phyloP scores from a whole-genome alignment of 2,888 invertebrate species.

The Meloe dianella region DNA sequence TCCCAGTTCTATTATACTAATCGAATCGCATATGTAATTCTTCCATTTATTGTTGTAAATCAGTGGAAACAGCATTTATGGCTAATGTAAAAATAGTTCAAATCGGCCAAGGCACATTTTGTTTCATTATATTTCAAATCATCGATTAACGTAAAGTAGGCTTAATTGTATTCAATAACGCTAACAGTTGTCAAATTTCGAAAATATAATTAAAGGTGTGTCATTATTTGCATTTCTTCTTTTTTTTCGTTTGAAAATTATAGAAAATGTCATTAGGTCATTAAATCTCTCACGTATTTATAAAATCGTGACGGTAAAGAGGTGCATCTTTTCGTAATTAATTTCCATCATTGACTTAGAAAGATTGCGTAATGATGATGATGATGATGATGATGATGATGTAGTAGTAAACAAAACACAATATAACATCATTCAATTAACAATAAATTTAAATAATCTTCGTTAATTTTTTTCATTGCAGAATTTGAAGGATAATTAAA shows the following conservation, averaged over 20 bases:
- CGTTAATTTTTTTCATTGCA: conserved; percentile 36
- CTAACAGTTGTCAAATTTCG: background rate
- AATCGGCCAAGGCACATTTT: too few relatives aligned
- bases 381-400: background rate
- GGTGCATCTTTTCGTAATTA: conserved; percentile 10
- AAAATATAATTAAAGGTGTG: background rate
- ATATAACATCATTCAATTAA: background rate
- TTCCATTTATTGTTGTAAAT: too few relatives aligned
- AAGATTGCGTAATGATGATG: background rate
- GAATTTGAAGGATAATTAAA: conserved; percentile 16
- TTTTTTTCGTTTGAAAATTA: conserved; percentile 15
- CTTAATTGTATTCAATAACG: too few relatives aligned
- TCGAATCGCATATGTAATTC: too few relatives aligned
- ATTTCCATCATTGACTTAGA: background rate
- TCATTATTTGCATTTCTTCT: background rate
- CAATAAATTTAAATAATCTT: conserved; percentile 22
- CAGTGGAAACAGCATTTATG: too few relatives aligned
- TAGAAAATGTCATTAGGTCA: conserved; percentile 31
- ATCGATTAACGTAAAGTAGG: too few relatives aligned
- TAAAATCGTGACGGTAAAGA: conserved; percentile 23
- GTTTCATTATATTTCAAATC: too few relatives aligned
- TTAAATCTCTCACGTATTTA: conserved; percentile 15
- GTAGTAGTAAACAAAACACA: conserved; percentile 4
- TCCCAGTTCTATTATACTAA: background rate
- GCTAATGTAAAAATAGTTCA: too few relatives aligned